Evolutionary conservation across 2,888 invertebrate genomes (phyloP).

Genomic region (Callosobruchus maculatus): DNA sequence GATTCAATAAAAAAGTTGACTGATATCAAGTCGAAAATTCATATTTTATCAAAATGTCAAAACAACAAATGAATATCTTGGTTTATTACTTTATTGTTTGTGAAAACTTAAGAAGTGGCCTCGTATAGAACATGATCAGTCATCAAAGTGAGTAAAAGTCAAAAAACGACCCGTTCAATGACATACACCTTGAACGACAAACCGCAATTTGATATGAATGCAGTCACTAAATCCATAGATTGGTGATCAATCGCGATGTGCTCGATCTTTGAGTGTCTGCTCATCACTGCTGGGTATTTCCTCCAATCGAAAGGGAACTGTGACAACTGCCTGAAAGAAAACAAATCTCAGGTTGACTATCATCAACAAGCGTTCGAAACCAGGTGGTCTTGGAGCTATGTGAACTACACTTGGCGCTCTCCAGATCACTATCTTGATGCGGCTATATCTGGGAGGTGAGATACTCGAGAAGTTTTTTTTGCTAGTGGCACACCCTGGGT

Average conservation of each 20-base stretch:
- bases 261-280: neutral
- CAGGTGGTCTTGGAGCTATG: slow-evolving; percentile 54
- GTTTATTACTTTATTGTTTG: too few species aligned
- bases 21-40: too few species aligned
- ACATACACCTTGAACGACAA: neutral
- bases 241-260: neutral
- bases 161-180: neutral
- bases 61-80: too few species aligned
- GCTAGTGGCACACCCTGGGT: too few species aligned
- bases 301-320: neutral
- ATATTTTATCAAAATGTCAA: too few species aligned
- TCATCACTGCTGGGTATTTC: neutral
- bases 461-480: neutral
- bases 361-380: neutral
- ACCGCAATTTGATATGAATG: neutral
- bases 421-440: slow-evolving; percentile 56
- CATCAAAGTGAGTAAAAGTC: neutral
- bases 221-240: neutral
- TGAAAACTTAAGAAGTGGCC: neutral
- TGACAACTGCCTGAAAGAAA: neutral
- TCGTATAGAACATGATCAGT: neutral
- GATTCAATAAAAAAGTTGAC: too few species aligned
- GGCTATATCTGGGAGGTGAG: slow-evolving; percentile 43
- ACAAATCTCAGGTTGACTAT: neutral
- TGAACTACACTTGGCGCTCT: slow-evolving; percentile 65